Evolutionary conservation across 2,113 vertebrate species (phyloP), one percentile per base, ranked within the genome.

Genomic region (Loxodonta africana): DNA sequence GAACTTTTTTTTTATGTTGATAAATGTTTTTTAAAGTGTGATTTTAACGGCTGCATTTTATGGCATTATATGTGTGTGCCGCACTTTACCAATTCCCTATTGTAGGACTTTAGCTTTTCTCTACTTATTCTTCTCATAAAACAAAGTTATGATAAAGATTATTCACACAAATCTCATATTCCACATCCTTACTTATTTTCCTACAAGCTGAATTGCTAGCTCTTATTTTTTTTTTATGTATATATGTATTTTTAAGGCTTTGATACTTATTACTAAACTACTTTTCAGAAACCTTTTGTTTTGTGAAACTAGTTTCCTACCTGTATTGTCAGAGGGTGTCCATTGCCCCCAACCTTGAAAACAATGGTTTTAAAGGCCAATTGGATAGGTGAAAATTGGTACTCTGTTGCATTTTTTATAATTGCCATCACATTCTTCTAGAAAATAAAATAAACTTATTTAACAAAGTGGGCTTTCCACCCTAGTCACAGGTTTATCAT

Each of bases 11-110:
- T 91, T 83, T 18, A 53, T 20, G 3, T 51, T 81, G 84, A 69
- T 51, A 65, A 41, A 60, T 60, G 73, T 74, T 96, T 92, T 51
- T 67, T 96, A 37, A 51, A 65, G n/a, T 73, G 28, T 48, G 18
- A 53, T 69, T 94, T 41, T 92, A 83, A 80, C 9, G 7, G 71
- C 3, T n/a, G 8, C 18, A 71, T 82, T 94, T 86, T 65, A 84
- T 86, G 65, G 15, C 0, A 14, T 14, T 83, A 2, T 30, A 20
- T 73, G 5, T 10, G 8, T 78, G 33, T 86, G 28, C 14, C 20
- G 21, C 20, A 41, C 63, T 53, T 85, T 93, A 82, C 37, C 8
- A 51, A 23, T 46, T 67, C 9, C 26, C 8, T 37, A 12, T 33
- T 44, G 3, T 57, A 62, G 4, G 26, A 46, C 12, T 91, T 88